These are phyloP conservation scores for Machaerirhynchus nigripectus DNA, from an alignment of 2,113 vertebrate genomes.

Conservation along the genomic window DNA sequence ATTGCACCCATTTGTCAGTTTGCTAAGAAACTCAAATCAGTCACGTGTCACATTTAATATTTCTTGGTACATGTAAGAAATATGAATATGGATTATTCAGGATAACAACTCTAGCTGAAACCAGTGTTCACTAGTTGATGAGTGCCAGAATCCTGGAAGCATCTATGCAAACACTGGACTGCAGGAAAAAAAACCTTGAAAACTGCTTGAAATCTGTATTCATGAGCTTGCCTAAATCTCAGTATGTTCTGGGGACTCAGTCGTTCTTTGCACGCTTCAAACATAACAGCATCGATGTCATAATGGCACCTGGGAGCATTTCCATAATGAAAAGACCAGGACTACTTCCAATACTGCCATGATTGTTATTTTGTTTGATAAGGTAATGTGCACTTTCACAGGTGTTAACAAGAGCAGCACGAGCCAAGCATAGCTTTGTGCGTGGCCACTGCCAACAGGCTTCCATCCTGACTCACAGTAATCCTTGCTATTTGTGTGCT, in stretches of 20 bases:
- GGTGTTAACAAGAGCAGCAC: neutral
- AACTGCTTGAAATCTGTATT: neutral
- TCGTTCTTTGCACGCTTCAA: neutral
- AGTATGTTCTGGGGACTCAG: neutral
- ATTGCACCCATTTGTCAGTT: constrained; percentile 68
- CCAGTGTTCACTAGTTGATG: neutral
- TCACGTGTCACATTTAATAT: constrained; percentile 50
- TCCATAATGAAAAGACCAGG: neutral
- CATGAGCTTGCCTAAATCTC: neutral
- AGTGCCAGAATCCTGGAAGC: neutral
- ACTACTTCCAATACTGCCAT: neutral
- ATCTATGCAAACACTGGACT: constrained; percentile 6
- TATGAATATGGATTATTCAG: constrained; percentile 53
- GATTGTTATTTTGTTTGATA: neutral
- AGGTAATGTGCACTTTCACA: neutral
- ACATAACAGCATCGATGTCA: neutral
- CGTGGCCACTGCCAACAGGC: neutral
- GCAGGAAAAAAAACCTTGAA: neutral
- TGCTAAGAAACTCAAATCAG: constrained; percentile 61
- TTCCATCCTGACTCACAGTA: neutral
- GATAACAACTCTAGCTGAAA: constrained; percentile 6
- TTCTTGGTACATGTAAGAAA: constrained; percentile 43
- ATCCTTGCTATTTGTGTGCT: constrained; percentile 7
- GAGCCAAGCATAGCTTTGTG: neutral
- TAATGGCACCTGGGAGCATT: neutral